Percentiles rank a stretch among this genome's conserved stretches.
phyloP scores from a whole-genome alignment of 2,888 invertebrate species.

The Melanargia galathea region DNA sequence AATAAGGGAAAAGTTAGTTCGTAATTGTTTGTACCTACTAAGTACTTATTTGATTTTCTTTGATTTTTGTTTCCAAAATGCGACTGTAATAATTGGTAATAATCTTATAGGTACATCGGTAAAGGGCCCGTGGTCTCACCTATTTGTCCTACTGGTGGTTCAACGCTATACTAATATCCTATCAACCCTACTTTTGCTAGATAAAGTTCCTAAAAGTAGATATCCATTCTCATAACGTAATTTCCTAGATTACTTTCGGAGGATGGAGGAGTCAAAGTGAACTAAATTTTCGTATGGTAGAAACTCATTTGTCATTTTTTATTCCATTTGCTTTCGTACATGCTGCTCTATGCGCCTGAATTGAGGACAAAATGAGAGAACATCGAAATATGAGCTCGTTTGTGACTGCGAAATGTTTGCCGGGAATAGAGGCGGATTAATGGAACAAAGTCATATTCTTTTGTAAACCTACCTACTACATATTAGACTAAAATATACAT shows the following conservation, averaged over 20 bases:
- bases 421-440: constrained; percentile 17
- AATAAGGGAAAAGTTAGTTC: constrained; percentile 1
- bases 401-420: constrained; percentile 22
- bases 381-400: constrained; percentile 30
- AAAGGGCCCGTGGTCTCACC: too few species aligned
- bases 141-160: too few species aligned
- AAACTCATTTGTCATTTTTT: constrained; percentile 30
- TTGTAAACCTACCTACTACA: neutral
- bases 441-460: constrained; percentile 14
- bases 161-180: too few species aligned
- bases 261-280: constrained; percentile 26
- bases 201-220: constrained; percentile 5
- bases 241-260: constrained; percentile 26
- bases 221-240: constrained; percentile 20
- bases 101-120: too few species aligned
- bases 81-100: too few species aligned
- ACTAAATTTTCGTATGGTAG: constrained; percentile 29
- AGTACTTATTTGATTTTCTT: constrained; percentile 25
- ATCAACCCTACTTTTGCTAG: neutral
- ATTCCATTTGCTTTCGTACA: constrained; percentile 28
- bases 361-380: constrained; percentile 33
- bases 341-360: constrained; percentile 21
- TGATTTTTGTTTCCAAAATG: constrained; percentile 4
- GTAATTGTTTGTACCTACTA: constrained; percentile 23
- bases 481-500: neutral